These are phyloP conservation scores for Epicampocera succincta DNA, from an alignment of 2,888 invertebrate genomes.

Conservation along the genomic window DNA sequence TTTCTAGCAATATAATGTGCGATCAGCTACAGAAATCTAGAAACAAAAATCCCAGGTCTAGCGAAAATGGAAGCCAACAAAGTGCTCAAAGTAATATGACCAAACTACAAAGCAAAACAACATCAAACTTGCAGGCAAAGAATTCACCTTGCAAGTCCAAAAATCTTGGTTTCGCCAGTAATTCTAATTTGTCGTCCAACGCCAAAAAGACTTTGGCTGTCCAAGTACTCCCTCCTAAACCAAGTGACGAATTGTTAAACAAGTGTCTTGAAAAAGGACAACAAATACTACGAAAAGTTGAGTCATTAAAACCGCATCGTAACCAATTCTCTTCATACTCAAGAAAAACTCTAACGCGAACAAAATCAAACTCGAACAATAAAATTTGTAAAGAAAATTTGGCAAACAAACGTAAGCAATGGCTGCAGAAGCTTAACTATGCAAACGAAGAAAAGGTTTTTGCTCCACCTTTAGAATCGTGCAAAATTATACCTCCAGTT, in stretches of 20 bases:
- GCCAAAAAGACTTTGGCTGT: neutral
- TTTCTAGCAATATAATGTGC: neutral
- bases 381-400: slow-evolving; percentile 50
- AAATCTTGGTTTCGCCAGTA: neutral
- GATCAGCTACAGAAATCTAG: neutral
- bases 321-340: slow-evolving; percentile 56
- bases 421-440: slow-evolving; percentile 74
- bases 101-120: neutral
- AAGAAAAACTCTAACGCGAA: slow-evolving; percentile 52
- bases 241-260: slow-evolving; percentile 77
- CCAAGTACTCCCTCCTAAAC: slow-evolving; percentile 65
- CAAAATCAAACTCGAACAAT: slow-evolving; percentile 36
- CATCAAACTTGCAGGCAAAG: neutral
- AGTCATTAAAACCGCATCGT: slow-evolving; percentile 74
- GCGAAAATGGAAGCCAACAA: neutral
- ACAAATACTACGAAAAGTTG: slow-evolving; percentile 79
- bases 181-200: neutral
- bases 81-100: neutral
- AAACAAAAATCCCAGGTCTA: neutral
- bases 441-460: slow-evolving; percentile 79
- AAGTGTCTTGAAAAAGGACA: slow-evolving; percentile 81
- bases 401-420: slow-evolving; percentile 30
- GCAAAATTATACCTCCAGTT: slow-evolving; percentile 79
- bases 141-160: neutral
- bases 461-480: slow-evolving; percentile 77